Percentiles rank a stretch among this genome's conserved stretches.
Conservation (phyloP, 2,797 vertebrate species). For the Pangasius krempfi region DNA sequence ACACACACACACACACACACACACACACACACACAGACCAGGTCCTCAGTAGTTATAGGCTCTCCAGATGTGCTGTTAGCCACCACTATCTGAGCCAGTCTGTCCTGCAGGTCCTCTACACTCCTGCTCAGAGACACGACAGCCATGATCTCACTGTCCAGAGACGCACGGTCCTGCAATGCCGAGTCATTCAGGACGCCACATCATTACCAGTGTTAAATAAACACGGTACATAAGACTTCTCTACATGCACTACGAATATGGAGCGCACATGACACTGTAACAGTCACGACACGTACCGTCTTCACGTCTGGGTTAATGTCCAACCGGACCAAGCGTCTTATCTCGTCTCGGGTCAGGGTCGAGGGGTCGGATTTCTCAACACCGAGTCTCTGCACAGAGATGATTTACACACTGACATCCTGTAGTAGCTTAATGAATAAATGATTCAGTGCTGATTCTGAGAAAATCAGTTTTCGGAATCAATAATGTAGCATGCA, state of each 20-base stretch:
- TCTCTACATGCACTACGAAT: not conserved
- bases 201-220: not conserved
- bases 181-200: not conserved
- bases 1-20: not conserved
- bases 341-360: conserved; percentile 80
- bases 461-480: no score
- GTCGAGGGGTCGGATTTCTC: conserved; percentile 78
- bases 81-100: conserved; percentile 83
- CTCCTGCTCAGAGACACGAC: conserved; percentile 80
- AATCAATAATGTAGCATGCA: no score
- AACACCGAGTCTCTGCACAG: conserved; percentile 79
- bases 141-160: conserved; percentile 86
- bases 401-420: not conserved
- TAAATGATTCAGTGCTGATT: no score
- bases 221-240: not conserved
- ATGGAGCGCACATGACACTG: not conserved
- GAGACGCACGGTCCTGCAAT: conserved; percentile 61
- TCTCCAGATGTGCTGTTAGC: conserved; percentile 79
- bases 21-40: conserved; percentile 71
- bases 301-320: conserved; percentile 70
- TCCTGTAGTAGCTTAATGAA: not conserved
- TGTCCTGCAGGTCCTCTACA: conserved; percentile 78
- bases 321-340: conserved; percentile 80
- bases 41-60: conserved; percentile 81
- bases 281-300: conserved; percentile 26